Conservation (phyloP, 2,797 vertebrate genomes). For the Rhinichthys osculus region DNA sequence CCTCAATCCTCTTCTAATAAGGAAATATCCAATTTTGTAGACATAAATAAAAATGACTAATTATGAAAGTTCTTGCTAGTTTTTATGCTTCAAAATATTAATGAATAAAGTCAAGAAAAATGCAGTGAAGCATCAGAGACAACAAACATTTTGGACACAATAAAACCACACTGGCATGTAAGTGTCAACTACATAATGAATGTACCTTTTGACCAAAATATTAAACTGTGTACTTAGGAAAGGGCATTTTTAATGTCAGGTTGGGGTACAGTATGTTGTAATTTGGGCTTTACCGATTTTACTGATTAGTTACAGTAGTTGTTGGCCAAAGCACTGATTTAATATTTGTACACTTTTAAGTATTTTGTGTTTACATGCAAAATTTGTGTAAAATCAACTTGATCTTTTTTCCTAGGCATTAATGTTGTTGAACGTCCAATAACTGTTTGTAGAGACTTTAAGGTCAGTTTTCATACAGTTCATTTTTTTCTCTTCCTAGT, state of each 20-base stretch:
- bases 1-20: slow-evolving; percentile 51
- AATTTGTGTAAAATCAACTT: not conserved
- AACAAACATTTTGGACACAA: not conserved
- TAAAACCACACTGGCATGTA: not conserved
- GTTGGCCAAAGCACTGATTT: not conserved
- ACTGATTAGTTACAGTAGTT: not conserved
- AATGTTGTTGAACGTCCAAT: not conserved
- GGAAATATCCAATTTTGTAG: slow-evolving; percentile 26
- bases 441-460: not conserved
- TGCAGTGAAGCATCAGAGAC: not conserved
- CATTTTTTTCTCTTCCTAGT: not conserved
- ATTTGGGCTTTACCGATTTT: not conserved
- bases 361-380: not conserved
- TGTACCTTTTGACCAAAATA: not conserved
- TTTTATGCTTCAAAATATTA: slow-evolving; percentile 1
- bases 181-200: not conserved
- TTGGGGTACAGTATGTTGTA: not conserved
- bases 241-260: not conserved
- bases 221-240: not conserved
- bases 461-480: not conserved
- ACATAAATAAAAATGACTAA: not conserved
- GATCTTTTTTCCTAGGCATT: not conserved
- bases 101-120: not conserved
- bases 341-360: not conserved
- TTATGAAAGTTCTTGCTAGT: not conserved